phyloP scores from a whole-genome alignment of 2,113 vertebrate genomes.

The Asarcornis scutulata region DNA sequence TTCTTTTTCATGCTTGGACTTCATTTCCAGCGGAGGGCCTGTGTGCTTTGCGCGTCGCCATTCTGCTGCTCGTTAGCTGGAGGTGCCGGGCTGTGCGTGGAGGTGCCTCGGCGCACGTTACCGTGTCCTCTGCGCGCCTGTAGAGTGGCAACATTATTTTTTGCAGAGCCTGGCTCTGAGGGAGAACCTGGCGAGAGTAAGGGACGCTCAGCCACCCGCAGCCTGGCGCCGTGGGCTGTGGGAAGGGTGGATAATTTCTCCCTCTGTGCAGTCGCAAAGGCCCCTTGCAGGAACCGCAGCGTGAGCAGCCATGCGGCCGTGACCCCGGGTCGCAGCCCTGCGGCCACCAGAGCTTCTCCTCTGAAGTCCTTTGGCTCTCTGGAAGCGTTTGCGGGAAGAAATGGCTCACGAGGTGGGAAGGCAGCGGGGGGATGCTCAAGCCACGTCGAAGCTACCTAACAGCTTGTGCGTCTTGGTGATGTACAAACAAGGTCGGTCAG shows the following conservation, averaged over 20 bases:
- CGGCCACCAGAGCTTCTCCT: not conserved
- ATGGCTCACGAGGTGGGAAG: accelerated
- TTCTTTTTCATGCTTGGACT: not conserved
- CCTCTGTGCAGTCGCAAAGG: not conserved
- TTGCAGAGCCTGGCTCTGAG: not conserved
- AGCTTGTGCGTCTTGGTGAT: not conserved
- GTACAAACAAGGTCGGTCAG: not conserved
- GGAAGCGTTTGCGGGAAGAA: not conserved
- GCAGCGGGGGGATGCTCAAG: accelerated
- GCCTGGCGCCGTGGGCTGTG: not conserved
- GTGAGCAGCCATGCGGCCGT: accelerated
- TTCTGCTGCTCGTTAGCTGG: not conserved
- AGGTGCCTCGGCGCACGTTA: not conserved
- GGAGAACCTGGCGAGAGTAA: not conserved
- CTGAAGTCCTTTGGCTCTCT: too few relatives aligned
- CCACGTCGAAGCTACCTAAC: not conserved
- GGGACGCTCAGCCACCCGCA: accelerated
- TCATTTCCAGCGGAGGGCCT: not conserved
- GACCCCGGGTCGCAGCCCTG: not conserved
- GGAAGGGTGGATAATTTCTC: not conserved
- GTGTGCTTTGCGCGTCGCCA: not conserved
- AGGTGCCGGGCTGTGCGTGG: not conserved
- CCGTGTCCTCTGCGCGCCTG: accelerated
- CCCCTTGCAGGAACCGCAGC: accelerated
- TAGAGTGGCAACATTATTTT: not conserved